Evolutionary conservation across 1,140 invertebrate genomes (phyloP).

Genomic region (Lordiphosa collinella): DNA sequence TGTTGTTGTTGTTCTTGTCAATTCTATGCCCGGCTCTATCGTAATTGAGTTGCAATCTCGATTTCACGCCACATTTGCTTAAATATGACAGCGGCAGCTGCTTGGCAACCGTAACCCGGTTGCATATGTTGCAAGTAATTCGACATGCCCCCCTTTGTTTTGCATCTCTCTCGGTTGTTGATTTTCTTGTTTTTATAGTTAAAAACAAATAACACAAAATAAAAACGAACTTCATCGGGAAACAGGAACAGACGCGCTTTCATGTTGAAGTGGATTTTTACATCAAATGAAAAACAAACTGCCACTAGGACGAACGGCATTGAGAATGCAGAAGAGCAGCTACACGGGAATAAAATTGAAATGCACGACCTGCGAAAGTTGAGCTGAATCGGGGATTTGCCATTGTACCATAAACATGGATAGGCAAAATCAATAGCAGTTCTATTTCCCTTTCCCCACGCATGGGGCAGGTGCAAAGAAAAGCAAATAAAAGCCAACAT

Average conservation of each 20-base stretch:
- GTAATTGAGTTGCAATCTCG: conserved; percentile 31
- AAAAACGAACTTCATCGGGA: conserved; percentile 39
- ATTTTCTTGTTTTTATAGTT: neutral
- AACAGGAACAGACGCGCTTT: conserved; percentile 44
- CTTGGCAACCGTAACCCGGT: conserved; percentile 8
- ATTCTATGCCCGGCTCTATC: conserved; percentile 1
- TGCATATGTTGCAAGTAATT: conserved; percentile 51
- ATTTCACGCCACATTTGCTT: conserved; percentile 50
- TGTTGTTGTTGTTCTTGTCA: neutral
- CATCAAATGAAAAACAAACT: conserved; percentile 43
- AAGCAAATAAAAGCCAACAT: conserved; percentile 30
- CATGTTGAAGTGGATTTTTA: conserved; percentile 19
- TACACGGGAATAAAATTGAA: conserved; percentile 51
- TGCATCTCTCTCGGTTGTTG: neutral
- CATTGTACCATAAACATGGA: conserved; percentile 60
- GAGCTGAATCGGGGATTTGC: conserved; percentile 52
- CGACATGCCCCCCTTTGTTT: conserved; percentile 46
- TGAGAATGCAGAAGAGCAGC: conserved; percentile 25
- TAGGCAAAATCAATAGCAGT: conserved; percentile 53
- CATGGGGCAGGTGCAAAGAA: conserved; percentile 1
- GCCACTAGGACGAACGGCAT: conserved; percentile 30
- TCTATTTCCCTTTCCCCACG: conserved; percentile 14
- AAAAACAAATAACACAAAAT: conserved; percentile 16
- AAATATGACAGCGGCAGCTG: conserved; percentile 33
- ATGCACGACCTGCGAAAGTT: conserved; percentile 53